phyloP scores from a whole-genome alignment of 2,797 vertebrate species.

The Aeoliscus strigatus region DNA sequence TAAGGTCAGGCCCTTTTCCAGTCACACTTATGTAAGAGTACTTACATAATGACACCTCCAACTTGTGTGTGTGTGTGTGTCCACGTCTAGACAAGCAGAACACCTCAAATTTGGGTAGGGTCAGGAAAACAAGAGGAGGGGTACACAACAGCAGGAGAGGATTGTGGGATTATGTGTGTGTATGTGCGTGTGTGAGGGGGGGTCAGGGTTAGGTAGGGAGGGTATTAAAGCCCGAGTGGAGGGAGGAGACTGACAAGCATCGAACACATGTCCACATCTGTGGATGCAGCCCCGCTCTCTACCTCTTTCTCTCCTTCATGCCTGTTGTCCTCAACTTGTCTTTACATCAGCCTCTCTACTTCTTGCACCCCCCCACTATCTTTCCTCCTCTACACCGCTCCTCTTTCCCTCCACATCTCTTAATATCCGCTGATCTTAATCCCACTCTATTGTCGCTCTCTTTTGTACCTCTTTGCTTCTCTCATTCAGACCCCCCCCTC shows the following conservation, averaged over 20 bases:
- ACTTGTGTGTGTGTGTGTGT: conserved; percentile 25
- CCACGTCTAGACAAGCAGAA: conserved; percentile 39
- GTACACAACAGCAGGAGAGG: conserved; percentile 57
- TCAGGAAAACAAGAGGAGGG: conserved; percentile 38
- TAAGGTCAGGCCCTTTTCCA: conserved; percentile 43
- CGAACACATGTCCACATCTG: conserved; percentile 57
- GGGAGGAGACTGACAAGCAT: conserved; percentile 44
- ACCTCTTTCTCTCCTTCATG: conserved; percentile 32
- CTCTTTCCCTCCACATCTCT: conserved; percentile 15
- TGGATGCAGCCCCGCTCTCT: conserved; percentile 34
- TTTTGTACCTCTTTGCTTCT: no score
- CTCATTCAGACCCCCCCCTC: no score
- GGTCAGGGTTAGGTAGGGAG: conserved; percentile 22
- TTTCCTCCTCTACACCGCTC: conserved; percentile 11
- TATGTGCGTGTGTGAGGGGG: conserved; percentile 30
- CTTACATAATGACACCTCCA: conserved; percentile 60
- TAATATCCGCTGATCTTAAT: conserved; percentile 44
- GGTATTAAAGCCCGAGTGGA: conserved; percentile 61
- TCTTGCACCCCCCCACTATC: no score
- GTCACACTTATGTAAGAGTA: conserved; percentile 63
- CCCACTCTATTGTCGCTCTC: conserved; percentile 33
- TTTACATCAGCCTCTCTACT: conserved; percentile 19
- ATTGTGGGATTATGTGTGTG: conserved; percentile 67
- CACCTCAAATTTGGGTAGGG: conserved; percentile 41
- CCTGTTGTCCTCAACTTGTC: conserved; percentile 23